These are phyloP conservation scores for Henricia sp. DNA, from an alignment of 53 echinoderm and acorn worm genomes.

Conservation along the genomic window DNA sequence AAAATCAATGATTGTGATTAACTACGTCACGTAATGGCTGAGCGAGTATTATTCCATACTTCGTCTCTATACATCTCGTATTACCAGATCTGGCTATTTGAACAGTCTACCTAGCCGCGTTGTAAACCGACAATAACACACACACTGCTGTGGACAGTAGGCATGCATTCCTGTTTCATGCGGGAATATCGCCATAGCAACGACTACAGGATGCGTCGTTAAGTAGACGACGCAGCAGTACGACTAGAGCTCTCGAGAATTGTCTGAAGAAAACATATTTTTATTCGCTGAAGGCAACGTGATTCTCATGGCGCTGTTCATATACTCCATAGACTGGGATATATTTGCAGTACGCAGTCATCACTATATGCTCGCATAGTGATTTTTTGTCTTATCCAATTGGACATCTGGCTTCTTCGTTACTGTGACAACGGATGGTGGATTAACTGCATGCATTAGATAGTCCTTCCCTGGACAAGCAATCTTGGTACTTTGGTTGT, in stretches of 20 bases:
- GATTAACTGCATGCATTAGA: no score
- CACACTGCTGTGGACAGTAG: background rate
- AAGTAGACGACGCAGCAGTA: background rate
- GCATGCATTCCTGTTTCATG: background rate
- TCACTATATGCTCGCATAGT: constrained; percentile 5
- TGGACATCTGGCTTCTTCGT: no score
- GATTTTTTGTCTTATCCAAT: constrained; percentile 10
- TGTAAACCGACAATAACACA: no score
- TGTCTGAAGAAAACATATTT: background rate
- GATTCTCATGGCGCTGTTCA: constrained; percentile 1
- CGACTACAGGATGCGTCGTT: background rate
- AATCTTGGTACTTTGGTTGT: no score
- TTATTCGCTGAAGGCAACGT: background rate
- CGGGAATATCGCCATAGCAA: background rate
- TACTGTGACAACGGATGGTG: no score
- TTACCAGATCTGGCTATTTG: no score
- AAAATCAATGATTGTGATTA: no score
- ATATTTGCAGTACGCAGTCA: background rate
- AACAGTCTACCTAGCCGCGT: no score
- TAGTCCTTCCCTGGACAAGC: no score
- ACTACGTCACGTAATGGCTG: no score
- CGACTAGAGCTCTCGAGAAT: background rate
- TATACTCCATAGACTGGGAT: background rate
- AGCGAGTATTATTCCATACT: no score
- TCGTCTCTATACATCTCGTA: no score